These are phyloP conservation scores for Phrynocephalus guinanensis DNA, from an alignment of 2,797 vertebrate genomes.

Conservation along the genomic window DNA sequence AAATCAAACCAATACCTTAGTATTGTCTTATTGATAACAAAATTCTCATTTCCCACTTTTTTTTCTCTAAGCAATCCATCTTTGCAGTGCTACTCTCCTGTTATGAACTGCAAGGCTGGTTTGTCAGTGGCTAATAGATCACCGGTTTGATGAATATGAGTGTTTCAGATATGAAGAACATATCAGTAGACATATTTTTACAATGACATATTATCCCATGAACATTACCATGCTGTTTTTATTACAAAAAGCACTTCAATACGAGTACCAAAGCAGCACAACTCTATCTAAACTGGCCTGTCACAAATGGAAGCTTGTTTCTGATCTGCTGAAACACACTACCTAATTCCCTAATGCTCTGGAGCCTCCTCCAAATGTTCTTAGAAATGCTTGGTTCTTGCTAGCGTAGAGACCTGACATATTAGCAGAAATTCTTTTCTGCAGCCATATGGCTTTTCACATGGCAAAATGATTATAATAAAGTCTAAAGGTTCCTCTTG, in stretches of 20 bases:
- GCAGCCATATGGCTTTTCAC: too few species aligned
- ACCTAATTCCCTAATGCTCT: background rate
- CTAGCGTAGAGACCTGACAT: too few species aligned
- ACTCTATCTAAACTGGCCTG: background rate
- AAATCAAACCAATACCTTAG: conserved; percentile 23
- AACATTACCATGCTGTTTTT: background rate
- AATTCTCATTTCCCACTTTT: conserved; percentile 38
- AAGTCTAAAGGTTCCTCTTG: too few species aligned
- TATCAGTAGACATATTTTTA: background rate
- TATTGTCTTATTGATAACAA: conserved; percentile 15
- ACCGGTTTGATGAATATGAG: rapidly evolving
- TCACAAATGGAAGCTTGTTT: background rate
- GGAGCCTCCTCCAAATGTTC: too few species aligned
- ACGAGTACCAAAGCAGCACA: background rate
- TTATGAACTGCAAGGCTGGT: background rate
- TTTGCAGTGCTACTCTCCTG: background rate
- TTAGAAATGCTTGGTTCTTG: too few species aligned
- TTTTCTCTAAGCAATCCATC: background rate
- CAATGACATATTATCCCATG: background rate
- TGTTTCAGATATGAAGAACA: background rate
- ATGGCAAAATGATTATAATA: too few species aligned
- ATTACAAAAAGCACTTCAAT: background rate
- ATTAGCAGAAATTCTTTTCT: too few species aligned
- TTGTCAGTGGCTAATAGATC: background rate
- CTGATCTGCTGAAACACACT: background rate